Base-by-base conservation (phyloP, 2,888 invertebrate genomes). In the Hirudinaria manillensis region DNA sequence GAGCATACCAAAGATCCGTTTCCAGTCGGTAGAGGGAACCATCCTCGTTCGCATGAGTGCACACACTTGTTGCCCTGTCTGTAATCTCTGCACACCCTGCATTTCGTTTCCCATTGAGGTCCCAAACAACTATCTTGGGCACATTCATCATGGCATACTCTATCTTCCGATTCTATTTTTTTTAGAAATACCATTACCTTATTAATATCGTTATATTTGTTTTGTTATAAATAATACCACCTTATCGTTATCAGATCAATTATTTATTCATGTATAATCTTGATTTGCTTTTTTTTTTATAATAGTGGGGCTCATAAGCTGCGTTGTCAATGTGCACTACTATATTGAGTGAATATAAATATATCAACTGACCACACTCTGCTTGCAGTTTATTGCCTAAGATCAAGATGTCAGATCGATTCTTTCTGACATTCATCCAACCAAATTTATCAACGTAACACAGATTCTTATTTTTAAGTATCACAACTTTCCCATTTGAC, bases 321-420 rank as follows among this genome's bases (percentile, higher is more conserved):
- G n/a, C 3, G 3, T 45, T 45, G 45, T 10, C 45, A 3, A 45
- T 45, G 45, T 45, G 16, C 10, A 45, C 13, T 45, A 45, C n/a
- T n/a, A 7, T 45, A 45, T 45, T 45, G n/a, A n/a, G n/a, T 21
- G 13, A 16, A 7, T 7, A 19, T 61, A 4, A 19, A 21, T 4
- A n/a, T 16, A 45, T 7, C 1, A 61, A 75, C 68, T 38, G 19
- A 75, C 75, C 75, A 70, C 75, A 75, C 10, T 45, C 53, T 2
- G 75, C 51, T 19, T 29, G 21, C 24, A 70, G 53, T 21, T 16
- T 51, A 55, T 75, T 75, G 0, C 29, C 34, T n/a, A 16, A 0
- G 21, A 72, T 3, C 27, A 24, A 2, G 21, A 61, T 34, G 29
- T 27, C 27, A 27, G 16, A 21, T 2, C 16, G 45, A 45, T 21